Conservation (phyloP, 2,113 vertebrate species). For the Bettongia penicillata region DNA sequence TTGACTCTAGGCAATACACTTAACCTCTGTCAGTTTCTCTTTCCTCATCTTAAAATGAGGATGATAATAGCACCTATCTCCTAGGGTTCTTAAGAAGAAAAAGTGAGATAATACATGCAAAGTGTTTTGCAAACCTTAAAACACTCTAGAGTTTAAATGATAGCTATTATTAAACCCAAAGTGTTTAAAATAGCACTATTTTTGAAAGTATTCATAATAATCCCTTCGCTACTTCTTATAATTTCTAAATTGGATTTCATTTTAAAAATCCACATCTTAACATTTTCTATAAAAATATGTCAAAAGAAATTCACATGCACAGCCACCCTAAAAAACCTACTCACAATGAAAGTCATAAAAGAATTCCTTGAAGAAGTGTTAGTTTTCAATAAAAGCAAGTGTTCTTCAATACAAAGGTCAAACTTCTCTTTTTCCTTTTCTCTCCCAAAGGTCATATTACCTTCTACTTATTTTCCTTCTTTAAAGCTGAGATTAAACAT, state of each 20-base stretch:
- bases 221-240: background rate
- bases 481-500: constrained; percentile 75
- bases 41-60: background rate
- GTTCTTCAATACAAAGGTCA: constrained; percentile 76
- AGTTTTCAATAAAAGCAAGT: constrained; percentile 65
- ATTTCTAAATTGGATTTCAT: constrained; percentile 6
- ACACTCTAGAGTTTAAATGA: background rate
- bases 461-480: constrained; percentile 63
- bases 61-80: background rate
- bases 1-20: background rate
- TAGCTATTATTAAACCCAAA: background rate
- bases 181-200: background rate
- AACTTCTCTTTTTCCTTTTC: constrained; percentile 25
- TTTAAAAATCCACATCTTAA: background rate
- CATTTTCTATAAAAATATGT: constrained; percentile 22
- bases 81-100: background rate
- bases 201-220: constrained; percentile 3
- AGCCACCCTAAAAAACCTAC: background rate
- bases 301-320: constrained; percentile 20
- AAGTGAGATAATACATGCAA: background rate
- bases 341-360: background rate
- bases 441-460: constrained; percentile 59
- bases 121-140: background rate
- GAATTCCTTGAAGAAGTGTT: constrained; percentile 8
- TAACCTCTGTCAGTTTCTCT: background rate